Evolutionary conservation across 1,140 invertebrate genomes (phyloP).

Genomic region (Conus ventricosus): DNA sequence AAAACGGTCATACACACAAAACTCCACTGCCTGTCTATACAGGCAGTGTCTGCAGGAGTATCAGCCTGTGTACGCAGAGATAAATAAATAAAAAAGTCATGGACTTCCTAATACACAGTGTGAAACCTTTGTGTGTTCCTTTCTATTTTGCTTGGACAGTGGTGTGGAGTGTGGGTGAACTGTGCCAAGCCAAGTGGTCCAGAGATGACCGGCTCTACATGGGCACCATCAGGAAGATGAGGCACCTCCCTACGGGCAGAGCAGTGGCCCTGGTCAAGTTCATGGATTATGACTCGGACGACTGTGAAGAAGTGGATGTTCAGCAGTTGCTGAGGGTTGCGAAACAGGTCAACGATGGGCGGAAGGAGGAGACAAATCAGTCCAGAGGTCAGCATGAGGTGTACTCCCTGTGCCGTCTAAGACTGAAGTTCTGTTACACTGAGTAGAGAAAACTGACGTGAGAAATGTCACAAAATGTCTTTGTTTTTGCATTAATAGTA

Average conservation of each 20-base stretch:
- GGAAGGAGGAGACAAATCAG: neutral
- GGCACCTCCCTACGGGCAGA: conserved; percentile 23
- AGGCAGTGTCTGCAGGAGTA: too few relatives aligned
- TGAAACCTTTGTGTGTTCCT: neutral
- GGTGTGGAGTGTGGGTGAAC: conserved; percentile 60
- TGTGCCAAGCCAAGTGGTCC: conserved; percentile 58
- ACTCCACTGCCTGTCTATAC: too few relatives aligned
- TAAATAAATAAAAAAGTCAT: too few relatives aligned
- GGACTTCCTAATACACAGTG: neutral
- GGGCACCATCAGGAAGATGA: conserved; percentile 52
- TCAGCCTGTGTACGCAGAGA: neutral
- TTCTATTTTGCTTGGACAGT: conserved; percentile 38
- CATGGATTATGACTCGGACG: conserved; percentile 57
- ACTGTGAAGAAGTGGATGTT: conserved; percentile 57
- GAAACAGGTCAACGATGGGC: neutral
- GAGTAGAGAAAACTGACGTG: too few relatives aligned
- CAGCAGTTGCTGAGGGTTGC: conserved; percentile 40
- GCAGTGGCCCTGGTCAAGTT: conserved; percentile 55
- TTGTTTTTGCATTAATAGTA: too few relatives aligned
- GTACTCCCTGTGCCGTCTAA: neutral
- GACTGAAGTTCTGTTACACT: too few relatives aligned
- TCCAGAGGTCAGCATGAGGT: neutral
- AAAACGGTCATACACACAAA: too few relatives aligned
- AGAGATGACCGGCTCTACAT: conserved; percentile 57
- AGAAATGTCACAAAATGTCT: too few relatives aligned